Conservation (phyloP, 2,113 vertebrate genomes). For the zebrafish (Danio rerio) region DNA sequence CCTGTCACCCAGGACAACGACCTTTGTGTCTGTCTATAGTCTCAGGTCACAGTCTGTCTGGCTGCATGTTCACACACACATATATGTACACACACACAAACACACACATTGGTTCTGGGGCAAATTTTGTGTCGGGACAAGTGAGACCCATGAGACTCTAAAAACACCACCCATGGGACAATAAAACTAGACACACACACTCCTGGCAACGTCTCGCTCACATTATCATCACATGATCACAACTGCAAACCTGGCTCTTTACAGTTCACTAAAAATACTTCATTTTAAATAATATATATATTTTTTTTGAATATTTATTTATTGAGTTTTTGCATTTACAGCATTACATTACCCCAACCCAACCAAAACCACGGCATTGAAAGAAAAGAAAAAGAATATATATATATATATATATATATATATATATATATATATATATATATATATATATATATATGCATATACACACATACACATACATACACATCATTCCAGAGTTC, state of each 20-base stretch:
- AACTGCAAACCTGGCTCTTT: background rate
- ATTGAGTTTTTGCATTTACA: too few species aligned
- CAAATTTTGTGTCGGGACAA: background rate
- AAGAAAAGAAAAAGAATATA: too few species aligned
- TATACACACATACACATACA: too few species aligned
- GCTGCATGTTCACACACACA: background rate
- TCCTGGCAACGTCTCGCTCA: background rate
- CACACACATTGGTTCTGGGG: background rate
- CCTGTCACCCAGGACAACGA: background rate
- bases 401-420: too few species aligned
- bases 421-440: too few species aligned
- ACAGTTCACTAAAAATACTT: too few species aligned
- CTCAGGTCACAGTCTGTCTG: constrained; percentile 29
- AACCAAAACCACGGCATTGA: too few species aligned
- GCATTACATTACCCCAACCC: too few species aligned
- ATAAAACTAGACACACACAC: background rate
- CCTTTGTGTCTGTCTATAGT: constrained; percentile 24
- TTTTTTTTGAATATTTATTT: too few species aligned
- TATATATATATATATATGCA: too few species aligned
- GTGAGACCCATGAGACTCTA: background rate
- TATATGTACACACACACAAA: background rate
- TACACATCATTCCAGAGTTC: too few species aligned
- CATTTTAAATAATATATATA: too few species aligned
- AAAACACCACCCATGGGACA: background rate
- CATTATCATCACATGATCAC: background rate